A percentile compares a stretch with the other conserved stretches of the same genome.
Conservation (phyloP, 2,113 vertebrate genomes). For the Protobothrops flavoviridis region DNA sequence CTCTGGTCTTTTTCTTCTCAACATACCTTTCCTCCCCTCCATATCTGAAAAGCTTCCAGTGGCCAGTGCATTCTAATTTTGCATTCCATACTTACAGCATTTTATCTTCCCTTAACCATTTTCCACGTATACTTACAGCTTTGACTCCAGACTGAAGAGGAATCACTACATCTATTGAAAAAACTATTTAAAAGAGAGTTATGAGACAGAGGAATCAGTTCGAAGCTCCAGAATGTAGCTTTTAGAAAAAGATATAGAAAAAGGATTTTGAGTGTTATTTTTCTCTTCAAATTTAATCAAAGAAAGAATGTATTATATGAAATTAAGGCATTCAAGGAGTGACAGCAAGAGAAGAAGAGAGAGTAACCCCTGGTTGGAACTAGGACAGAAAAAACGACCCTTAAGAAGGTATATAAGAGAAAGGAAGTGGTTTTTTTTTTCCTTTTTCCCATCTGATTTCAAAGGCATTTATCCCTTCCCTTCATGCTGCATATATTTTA, state of each 20-base stretch:
- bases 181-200: conserved; percentile 14
- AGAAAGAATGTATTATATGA: not conserved
- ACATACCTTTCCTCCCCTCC: not conserved
- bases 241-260: not conserved
- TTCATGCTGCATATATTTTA: conserved; percentile 24
- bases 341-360: too few relatives aligned
- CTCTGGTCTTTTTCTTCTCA: conserved; percentile 35
- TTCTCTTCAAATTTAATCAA: conserved; percentile 18
- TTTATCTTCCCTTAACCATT: not conserved
- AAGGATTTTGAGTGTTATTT: not conserved
- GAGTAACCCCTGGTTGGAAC: conserved; percentile 13
- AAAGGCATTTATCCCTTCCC: not conserved
- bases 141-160: not conserved
- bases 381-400: not conserved
- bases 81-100: not conserved
- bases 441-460: not conserved
- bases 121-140: not conserved
- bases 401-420: conserved; percentile 22
- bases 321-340: not conserved
- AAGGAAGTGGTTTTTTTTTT: conserved; percentile 20
- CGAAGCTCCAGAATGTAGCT: conserved; percentile 2
- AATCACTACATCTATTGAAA: not conserved
- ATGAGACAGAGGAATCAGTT: conserved; percentile 11
- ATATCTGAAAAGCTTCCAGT: not conserved
- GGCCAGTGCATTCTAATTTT: not conserved